These are phyloP conservation scores for Tarsius wallacei DNA, from an alignment of 2,797 vertebrate species.

Conservation along the genomic window DNA sequence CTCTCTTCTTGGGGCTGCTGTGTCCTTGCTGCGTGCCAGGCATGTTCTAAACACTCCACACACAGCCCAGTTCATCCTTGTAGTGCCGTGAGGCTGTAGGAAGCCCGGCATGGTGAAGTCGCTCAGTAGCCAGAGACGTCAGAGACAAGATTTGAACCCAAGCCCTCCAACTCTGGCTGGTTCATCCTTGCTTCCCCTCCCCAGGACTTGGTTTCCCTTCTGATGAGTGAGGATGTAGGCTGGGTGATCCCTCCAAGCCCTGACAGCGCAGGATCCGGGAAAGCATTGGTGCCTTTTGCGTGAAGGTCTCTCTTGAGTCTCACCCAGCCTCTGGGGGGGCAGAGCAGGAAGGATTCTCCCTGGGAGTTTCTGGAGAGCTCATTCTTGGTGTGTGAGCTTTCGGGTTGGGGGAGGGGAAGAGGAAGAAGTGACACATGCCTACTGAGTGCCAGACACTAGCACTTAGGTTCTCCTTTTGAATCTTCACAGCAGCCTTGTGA, in stretches of 20 bases:
- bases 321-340: not conserved
- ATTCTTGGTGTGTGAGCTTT: not conserved
- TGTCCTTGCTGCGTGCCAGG: not conserved
- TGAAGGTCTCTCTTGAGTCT: not conserved
- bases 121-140: not conserved
- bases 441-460: not conserved
- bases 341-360: not conserved
- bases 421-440: not conserved
- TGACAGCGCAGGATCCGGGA: not conserved
- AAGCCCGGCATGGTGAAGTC: not conserved
- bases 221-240: not conserved
- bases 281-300: not conserved
- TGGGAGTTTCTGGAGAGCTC: not conserved
- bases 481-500: not conserved
- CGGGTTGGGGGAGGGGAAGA: not conserved
- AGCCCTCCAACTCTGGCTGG: not conserved
- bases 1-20: not conserved
- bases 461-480: not conserved
- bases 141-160: conserved; percentile 8
- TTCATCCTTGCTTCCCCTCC: not conserved
- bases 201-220: not conserved
- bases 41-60: rapidly evolving
- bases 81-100: too few relatives aligned
- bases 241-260: not conserved
- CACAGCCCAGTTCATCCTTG: too few relatives aligned